Evolutionary conservation across 1,140 invertebrate species (phyloP).

Genomic region (Drosophila pectinifera): DNA sequence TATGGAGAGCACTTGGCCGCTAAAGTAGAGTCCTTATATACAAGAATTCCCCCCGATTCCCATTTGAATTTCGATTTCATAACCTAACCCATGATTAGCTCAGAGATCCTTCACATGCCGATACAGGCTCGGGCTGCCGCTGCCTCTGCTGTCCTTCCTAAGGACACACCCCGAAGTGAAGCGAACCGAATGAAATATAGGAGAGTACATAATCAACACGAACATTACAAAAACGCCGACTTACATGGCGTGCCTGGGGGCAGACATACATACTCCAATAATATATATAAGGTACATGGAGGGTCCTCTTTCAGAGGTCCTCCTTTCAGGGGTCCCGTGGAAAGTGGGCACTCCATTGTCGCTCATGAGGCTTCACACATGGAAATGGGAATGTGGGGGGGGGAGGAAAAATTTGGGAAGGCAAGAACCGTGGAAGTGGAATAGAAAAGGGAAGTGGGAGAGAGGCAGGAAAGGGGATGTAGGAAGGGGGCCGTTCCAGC

Average conservation of each 20-base stretch:
- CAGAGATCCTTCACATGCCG: conserved; percentile 55
- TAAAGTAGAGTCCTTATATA: conserved; percentile 37
- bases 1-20: conserved; percentile 39
- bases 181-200: conserved; percentile 33
- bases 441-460: conserved; percentile 5
- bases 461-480: not conserved
- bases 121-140: conserved; percentile 3
- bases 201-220: conserved; percentile 74
- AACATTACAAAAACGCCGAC: conserved; percentile 69
- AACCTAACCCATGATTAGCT: conserved; percentile 68
- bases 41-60: conserved; percentile 3
- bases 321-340: not conserved
- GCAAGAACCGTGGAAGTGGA: conserved; percentile 31
- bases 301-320: conserved; percentile 47
- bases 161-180: conserved; percentile 38
- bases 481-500: not conserved
- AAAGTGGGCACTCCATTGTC: conserved; percentile 57
- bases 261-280: not conserved
- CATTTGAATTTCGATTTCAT: conserved; percentile 69
- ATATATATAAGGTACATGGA: conserved; percentile 30
- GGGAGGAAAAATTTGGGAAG: not conserved
- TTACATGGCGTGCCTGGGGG: conserved; percentile 27
- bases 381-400: conserved; percentile 2
- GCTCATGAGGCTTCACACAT: conserved; percentile 62
- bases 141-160: not conserved